Percentiles rank a stretch among this genome's conserved stretches.
phyloP scores from a whole-genome alignment of 2,113 vertebrate species.

The Neodon shergylaensis region DNA sequence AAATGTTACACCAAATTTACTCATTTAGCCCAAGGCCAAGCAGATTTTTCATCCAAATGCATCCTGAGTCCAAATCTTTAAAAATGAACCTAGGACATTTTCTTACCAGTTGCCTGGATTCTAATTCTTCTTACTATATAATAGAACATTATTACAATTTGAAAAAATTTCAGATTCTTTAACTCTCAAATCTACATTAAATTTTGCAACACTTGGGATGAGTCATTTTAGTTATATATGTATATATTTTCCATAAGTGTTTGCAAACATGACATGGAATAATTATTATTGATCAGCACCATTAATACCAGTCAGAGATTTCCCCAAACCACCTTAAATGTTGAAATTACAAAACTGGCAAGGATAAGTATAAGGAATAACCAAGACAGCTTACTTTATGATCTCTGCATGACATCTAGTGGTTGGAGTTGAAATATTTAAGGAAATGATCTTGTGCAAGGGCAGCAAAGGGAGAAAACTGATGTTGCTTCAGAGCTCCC shows the following conservation, averaged over 20 bases:
- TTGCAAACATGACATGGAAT: neutral
- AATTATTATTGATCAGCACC: neutral
- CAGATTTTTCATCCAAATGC: slow-evolving; percentile 13
- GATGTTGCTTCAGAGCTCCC: neutral
- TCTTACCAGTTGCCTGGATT: neutral
- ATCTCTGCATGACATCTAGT: slow-evolving; percentile 78
- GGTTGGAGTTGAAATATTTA: slow-evolving; percentile 54
- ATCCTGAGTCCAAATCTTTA: neutral
- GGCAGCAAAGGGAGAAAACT: neutral
- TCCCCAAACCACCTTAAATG: slow-evolving; percentile 75
- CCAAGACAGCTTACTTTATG: neutral
- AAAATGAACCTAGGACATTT: neutral
- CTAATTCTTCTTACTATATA: neutral
- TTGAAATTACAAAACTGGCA: neutral
- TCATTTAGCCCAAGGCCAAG: slow-evolving; percentile 29
- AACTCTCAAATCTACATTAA: neutral
- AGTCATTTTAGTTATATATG: neutral
- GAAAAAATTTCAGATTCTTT: neutral
- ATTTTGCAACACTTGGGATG: neutral
- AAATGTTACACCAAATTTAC: slow-evolving; percentile 16
- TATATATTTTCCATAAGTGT: neutral
- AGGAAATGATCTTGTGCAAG: neutral
- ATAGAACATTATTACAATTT: neutral
- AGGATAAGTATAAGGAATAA: rapidly evolving
- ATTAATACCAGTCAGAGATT: neutral